Evolutionary conservation across 2,888 invertebrate genomes (phyloP).

Genomic region (Agelastica alni): DNA sequence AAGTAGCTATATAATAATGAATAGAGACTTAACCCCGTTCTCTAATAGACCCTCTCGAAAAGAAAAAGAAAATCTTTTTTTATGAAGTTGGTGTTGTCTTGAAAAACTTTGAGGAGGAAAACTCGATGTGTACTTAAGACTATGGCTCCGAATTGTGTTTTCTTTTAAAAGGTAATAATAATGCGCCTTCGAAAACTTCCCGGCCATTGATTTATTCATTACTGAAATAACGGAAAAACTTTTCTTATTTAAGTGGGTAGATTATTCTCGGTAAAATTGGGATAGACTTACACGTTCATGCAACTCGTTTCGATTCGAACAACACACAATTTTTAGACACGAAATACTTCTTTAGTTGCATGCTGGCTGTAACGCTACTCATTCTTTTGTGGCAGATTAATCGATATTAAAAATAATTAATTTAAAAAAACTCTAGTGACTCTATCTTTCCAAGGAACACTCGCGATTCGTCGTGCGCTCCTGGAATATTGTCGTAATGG

Average conservation of each 20-base stretch:
- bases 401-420: too few species aligned
- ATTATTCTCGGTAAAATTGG: neutral
- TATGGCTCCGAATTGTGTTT: conserved; percentile 11
- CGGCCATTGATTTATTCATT: conserved; percentile 17
- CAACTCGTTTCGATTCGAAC: too few species aligned
- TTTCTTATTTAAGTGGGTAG: conserved; percentile 6
- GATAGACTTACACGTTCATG: neutral
- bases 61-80: conserved; percentile 18
- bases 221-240: conserved; percentile 6
- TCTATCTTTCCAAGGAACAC: too few species aligned
- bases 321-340: too few species aligned
- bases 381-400: too few species aligned
- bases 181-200: neutral
- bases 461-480: too few species aligned
- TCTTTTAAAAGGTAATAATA: conserved; percentile 1
- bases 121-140: conserved; percentile 19
- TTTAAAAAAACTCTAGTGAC: too few species aligned
- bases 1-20: conserved; percentile 15
- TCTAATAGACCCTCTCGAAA: conserved; percentile 8
- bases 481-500: too few species aligned
- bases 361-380: too few species aligned
- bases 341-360: too few species aligned
- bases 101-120: conserved; percentile 20
- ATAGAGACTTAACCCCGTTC: conserved; percentile 24
- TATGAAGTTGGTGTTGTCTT: conserved; percentile 14